Conservation (phyloP, 2,113 vertebrate species). For the Eretmochelys imbricata region DNA sequence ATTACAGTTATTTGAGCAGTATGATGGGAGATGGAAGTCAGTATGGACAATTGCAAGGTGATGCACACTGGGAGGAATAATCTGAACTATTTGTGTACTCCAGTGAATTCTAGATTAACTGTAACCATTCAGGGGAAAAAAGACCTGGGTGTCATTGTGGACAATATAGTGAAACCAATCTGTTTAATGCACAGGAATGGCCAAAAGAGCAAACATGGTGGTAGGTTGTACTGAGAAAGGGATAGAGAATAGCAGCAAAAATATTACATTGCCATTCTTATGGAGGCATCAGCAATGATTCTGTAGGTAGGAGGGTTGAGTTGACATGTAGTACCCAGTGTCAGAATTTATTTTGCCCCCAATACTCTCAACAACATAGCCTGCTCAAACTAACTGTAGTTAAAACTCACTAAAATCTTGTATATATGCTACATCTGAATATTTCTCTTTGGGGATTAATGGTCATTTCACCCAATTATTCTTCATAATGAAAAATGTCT, state of each 20-base stretch:
- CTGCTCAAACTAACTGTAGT: neutral
- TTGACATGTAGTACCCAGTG: neutral
- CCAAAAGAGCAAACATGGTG: constrained; percentile 15
- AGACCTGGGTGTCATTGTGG: constrained; percentile 63
- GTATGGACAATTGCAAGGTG: constrained; percentile 40
- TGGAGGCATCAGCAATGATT: constrained; percentile 45
- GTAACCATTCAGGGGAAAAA: constrained; percentile 14
- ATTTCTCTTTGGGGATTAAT: neutral
- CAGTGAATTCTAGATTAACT: constrained; percentile 64
- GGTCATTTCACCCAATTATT: neutral
- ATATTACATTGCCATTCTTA: constrained; percentile 24
- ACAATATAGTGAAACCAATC: constrained; percentile 68
- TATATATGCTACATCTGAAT: neutral
- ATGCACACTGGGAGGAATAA: constrained; percentile 58
- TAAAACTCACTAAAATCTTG: neutral
- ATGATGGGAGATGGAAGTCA: constrained; percentile 54
- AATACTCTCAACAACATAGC: neutral
- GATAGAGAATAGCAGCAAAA: constrained; percentile 50
- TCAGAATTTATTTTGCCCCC: neutral
- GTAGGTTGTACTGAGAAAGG: constrained; percentile 41
- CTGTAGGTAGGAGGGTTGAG: constrained; percentile 3
- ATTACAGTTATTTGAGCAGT: constrained; percentile 54
- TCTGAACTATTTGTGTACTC: constrained; percentile 33
- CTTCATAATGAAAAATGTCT: accelerated
- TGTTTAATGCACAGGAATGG: constrained; percentile 67